Percentiles rank a stretch among this genome's conserved stretches.
These are phyloP conservation scores for Lepeophtheirus nordmannii DNA, from an alignment of 2,888 invertebrate genomes.

Conservation along the genomic window DNA sequence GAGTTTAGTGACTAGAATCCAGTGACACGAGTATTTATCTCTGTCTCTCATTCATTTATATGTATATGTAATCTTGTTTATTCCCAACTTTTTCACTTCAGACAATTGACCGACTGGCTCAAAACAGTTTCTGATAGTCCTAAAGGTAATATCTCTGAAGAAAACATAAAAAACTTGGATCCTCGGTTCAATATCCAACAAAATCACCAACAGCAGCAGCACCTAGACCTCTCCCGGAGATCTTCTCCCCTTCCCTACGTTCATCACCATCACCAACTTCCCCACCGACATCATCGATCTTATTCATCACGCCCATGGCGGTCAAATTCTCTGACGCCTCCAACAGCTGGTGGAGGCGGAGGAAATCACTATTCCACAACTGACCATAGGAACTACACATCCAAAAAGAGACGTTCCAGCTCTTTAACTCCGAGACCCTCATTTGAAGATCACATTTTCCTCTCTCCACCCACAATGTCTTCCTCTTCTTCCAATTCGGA, in stretches of 20 bases:
- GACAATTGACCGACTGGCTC: background rate
- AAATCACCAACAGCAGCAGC: background rate
- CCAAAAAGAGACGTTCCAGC: constrained; percentile 1
- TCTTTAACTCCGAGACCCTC: background rate
- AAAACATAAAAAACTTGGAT: background rate
- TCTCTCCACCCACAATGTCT: background rate
- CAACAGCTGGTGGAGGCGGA: background rate
- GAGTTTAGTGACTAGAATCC: no score
- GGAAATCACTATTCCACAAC: background rate
- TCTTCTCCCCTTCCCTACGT: background rate
- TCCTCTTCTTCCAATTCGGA: background rate
- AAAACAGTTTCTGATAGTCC: background rate
- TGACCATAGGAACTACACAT: background rate
- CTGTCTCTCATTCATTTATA: no score
- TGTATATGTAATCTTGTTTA: no score
- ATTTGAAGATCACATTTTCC: background rate
- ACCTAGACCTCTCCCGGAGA: background rate
- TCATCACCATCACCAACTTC: background rate
- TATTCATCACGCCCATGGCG: constrained; percentile 9
- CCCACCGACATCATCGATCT: background rate
- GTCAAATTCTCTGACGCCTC: constrained; percentile 5
- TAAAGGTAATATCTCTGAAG: background rate
- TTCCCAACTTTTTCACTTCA: no score
- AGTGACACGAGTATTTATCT: no score
- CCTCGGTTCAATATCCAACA: background rate